These are phyloP conservation scores for Latrodectus elegans DNA, from an alignment of 2,888 invertebrate species.

Conservation along the genomic window DNA sequence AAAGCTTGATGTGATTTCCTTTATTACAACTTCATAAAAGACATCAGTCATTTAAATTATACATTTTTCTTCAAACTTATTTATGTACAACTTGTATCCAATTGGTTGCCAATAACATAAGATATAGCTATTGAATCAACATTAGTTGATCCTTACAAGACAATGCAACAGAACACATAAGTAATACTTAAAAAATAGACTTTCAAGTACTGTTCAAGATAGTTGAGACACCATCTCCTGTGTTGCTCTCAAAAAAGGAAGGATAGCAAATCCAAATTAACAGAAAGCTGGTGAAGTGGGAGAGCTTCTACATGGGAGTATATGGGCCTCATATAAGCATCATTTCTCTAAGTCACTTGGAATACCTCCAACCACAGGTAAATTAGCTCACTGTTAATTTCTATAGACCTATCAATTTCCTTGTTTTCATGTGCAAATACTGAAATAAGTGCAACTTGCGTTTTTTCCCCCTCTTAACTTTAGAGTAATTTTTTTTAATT, in stretches of 20 bases:
- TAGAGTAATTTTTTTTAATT: neutral
- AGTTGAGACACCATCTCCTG: conserved; percentile 60
- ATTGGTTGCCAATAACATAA: too few species aligned
- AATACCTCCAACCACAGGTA: conserved; percentile 66
- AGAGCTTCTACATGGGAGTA: conserved; percentile 67
- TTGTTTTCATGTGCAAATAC: neutral
- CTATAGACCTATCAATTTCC: neutral
- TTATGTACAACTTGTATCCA: too few species aligned
- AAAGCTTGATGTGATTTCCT: too few species aligned
- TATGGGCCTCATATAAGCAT: conserved; percentile 54
- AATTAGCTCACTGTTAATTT: conserved; percentile 52
- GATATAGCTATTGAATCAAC: too few species aligned
- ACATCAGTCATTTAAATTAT: too few species aligned
- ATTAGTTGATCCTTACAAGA: too few species aligned
- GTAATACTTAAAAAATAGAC: too few species aligned
- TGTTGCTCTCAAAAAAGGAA: conserved; percentile 64
- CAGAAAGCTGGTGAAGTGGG: conserved; percentile 18
- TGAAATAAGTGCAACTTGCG: neutral
- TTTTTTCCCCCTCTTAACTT: neutral
- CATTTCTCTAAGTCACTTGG: conserved; percentile 54
- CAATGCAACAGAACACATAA: too few species aligned
- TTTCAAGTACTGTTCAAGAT: conserved; percentile 7
- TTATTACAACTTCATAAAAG: too few species aligned
- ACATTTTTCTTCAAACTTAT: too few species aligned
- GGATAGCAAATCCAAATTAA: conserved; percentile 4